Percentiles rank a stretch among this genome's conserved stretches.
phyloP scores from a whole-genome alignment of 2,888 invertebrate species.

The Argyresthia albistria region DNA sequence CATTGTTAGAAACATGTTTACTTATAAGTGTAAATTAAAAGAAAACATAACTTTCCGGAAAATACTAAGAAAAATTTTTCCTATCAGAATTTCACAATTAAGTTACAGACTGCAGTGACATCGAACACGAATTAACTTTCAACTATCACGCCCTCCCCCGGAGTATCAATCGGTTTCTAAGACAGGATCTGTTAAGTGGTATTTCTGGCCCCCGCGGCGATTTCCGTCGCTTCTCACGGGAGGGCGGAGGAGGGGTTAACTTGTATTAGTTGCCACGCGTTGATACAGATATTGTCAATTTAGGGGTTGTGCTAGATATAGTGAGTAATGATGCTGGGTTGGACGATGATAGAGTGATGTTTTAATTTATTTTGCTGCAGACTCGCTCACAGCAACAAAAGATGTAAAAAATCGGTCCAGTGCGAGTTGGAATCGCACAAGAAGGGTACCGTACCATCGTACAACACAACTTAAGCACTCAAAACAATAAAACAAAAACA shows the following conservation, averaged over 20 bases:
- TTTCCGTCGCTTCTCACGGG: conserved; percentile 68
- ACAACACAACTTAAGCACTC: too few species aligned
- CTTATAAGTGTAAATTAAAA: too few species aligned
- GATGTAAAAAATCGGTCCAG: too few species aligned
- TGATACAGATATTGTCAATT: conserved; percentile 66
- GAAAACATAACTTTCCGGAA: too few species aligned
- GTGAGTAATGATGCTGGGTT: conserved; percentile 1
- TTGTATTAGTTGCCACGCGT: conserved; percentile 60
- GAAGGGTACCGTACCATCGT: too few species aligned
- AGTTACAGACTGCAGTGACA: conserved; percentile 43
- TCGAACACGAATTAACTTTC: conserved; percentile 68
- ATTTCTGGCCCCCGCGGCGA: conserved; percentile 15
- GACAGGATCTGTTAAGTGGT: background rate
- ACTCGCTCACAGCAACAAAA: too few species aligned
- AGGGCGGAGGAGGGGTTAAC: conserved; percentile 46
- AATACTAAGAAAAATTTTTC: too few species aligned
- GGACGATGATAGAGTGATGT: background rate
- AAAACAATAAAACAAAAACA: too few species aligned
- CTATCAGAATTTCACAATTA: too few species aligned
- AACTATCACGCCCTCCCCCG: conserved; percentile 21
- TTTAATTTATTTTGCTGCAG: too few species aligned
- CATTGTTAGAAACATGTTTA: too few species aligned
- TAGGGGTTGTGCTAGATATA: conserved; percentile 13
- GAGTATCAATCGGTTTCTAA: conserved; percentile 43
- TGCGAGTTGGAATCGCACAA: too few species aligned